Conservation (phyloP, 2,888 invertebrate genomes). For the Xestia c-nigrum region DNA sequence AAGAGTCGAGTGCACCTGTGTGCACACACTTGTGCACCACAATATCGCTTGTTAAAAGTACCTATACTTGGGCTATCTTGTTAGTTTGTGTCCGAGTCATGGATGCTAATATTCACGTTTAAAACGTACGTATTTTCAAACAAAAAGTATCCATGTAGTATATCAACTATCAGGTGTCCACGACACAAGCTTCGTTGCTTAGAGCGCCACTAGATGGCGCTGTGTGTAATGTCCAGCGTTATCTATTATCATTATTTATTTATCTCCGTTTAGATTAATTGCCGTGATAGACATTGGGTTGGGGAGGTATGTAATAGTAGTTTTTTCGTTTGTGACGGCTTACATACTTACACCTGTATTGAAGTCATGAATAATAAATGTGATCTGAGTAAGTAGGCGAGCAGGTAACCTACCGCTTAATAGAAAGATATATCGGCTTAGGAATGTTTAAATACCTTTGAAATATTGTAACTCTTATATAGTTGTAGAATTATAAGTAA, state of each 20-base stretch:
- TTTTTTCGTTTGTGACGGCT: background rate
- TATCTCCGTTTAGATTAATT: background rate
- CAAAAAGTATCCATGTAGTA: too few species aligned
- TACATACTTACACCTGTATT: background rate
- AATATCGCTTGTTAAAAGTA: background rate
- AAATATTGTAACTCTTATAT: too few species aligned
- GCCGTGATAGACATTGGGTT: background rate
- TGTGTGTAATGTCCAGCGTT: too few species aligned
- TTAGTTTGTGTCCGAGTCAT: too few species aligned
- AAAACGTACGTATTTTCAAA: too few species aligned
- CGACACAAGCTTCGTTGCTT: too few species aligned
- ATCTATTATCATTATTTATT: background rate
- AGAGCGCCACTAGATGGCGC: too few species aligned
- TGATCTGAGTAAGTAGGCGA: background rate
- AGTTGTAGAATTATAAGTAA: too few species aligned
- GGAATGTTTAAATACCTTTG: conserved; percentile 38
- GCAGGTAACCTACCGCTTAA: background rate
- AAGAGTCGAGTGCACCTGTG: background rate
- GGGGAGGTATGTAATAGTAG: background rate
- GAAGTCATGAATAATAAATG: background rate
- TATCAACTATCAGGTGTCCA: too few species aligned
- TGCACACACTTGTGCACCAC: background rate
- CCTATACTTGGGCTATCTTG: background rate
- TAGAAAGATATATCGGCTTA: conserved; percentile 15
- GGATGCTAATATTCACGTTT: too few species aligned